These are phyloP conservation scores for Zaprionus taronus DNA, from an alignment of 1,140 invertebrate species.

Conservation along the genomic window DNA sequence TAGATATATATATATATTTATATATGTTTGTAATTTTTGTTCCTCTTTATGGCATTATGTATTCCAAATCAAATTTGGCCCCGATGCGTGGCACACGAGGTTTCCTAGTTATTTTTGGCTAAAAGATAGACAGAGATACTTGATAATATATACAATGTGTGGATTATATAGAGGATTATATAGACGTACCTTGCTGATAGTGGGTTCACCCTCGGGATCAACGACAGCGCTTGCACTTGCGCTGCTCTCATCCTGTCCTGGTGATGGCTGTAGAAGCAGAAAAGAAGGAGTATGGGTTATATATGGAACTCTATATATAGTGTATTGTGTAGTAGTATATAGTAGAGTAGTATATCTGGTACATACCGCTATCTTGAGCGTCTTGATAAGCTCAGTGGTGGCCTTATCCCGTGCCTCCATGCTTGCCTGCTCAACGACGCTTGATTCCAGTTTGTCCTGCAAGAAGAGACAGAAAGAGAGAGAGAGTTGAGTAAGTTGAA, in stretches of 20 bases:
- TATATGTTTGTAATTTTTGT: not conserved
- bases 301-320: not conserved
- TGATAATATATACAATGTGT: not conserved
- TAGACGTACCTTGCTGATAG: slow-evolving; percentile 2
- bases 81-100: slow-evolving; percentile 70
- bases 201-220: not conserved
- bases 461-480: too few species aligned
- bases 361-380: slow-evolving; percentile 36
- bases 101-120: slow-evolving; percentile 39
- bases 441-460: slow-evolving; percentile 11
- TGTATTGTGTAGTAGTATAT: too few species aligned
- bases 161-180: not conserved
- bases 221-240: not conserved
- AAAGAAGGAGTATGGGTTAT: not conserved
- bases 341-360: not conserved
- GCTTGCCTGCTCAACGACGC: not conserved
- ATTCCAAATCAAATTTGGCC: slow-evolving; percentile 73
- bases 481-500: not conserved
- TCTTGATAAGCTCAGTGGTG: slow-evolving; percentile 24
- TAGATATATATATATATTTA: slow-evolving; percentile 15
- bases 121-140: not conserved
- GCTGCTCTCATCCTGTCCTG: slow-evolving; percentile 8
- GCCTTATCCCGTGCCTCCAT: slow-evolving; percentile 3
- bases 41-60: slow-evolving; percentile 52
- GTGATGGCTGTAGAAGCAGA: slow-evolving; percentile 7